These are phyloP conservation scores for Anneissia japonica DNA, from an alignment of 35 echinoderm and acorn worm species.

Conservation along the genomic window DNA sequence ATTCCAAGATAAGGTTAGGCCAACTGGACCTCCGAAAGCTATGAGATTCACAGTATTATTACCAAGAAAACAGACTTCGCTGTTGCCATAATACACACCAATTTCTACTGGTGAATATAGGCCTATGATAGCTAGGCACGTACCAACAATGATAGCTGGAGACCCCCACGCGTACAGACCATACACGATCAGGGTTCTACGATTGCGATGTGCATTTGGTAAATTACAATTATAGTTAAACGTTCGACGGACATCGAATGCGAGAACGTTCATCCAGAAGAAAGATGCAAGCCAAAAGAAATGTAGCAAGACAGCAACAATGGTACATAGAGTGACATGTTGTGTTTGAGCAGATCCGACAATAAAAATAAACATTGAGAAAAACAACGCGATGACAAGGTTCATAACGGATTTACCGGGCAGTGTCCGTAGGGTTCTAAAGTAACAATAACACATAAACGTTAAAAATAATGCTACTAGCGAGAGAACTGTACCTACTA, in stretches of 20 bases:
- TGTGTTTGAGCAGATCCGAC: neutral
- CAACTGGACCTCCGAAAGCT: neutral
- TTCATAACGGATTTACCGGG: neutral
- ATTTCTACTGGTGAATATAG: neutral
- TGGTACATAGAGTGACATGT: neutral
- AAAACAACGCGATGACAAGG: neutral
- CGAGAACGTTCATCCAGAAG: conserved; percentile 5
- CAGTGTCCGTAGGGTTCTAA: neutral
- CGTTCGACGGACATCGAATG: neutral
- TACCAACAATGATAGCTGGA: neutral
- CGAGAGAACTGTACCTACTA: neutral
- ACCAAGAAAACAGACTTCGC: neutral
- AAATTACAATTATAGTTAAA: neutral
- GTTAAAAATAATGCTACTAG: neutral
- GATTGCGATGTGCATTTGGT: neutral
- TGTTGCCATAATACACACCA: neutral
- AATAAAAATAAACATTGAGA: neutral
- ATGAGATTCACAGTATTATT: neutral
- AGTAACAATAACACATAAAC: neutral
- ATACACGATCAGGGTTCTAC: neutral
- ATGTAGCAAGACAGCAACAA: neutral
- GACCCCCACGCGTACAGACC: neutral
- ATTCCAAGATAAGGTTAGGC: neutral
- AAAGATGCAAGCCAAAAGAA: neutral
- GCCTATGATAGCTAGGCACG: neutral